Evolutionary conservation across 1,140 invertebrate genomes (phyloP).

Genomic region (Aphis craccivora): DNA sequence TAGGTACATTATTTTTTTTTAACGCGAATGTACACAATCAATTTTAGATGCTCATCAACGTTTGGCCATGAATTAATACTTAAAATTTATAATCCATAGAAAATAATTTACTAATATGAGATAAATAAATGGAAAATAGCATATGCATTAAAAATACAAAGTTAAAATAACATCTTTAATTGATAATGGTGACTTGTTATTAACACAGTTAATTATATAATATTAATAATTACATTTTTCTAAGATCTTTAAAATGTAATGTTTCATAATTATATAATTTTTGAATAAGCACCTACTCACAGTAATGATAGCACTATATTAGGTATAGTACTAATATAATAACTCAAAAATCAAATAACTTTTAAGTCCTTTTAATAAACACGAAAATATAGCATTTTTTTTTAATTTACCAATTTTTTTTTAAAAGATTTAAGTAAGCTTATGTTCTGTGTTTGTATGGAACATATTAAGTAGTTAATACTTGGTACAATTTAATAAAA

Average conservation of each 20-base stretch:
- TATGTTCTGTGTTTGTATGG: too few relatives aligned
- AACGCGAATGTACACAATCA: background rate
- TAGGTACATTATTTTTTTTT: background rate
- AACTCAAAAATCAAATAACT: too few relatives aligned
- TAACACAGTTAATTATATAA: background rate
- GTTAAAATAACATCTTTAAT: background rate
- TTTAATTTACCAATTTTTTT: too few relatives aligned
- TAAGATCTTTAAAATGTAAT: background rate
- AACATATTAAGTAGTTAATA: too few relatives aligned
- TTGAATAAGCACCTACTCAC: too few relatives aligned
- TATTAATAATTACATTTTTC: background rate
- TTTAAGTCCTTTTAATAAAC: too few relatives aligned
- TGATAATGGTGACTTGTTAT: background rate
- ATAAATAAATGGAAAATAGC: background rate
- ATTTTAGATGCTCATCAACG: background rate
- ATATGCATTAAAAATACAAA: background rate
- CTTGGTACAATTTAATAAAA: too few relatives aligned
- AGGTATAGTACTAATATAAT: too few relatives aligned
- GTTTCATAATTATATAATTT: background rate
- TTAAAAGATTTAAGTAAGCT: too few relatives aligned
- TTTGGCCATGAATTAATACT: background rate
- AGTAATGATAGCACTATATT: too few relatives aligned
- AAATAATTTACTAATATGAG: background rate
- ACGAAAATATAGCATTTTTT: too few relatives aligned
- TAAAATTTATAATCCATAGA: background rate